A percentile compares a stretch with the other conserved stretches of the same genome.
phyloP scores from a whole-genome alignment of 2,797 vertebrate genomes.

The Oreochromis mossambicus region DNA sequence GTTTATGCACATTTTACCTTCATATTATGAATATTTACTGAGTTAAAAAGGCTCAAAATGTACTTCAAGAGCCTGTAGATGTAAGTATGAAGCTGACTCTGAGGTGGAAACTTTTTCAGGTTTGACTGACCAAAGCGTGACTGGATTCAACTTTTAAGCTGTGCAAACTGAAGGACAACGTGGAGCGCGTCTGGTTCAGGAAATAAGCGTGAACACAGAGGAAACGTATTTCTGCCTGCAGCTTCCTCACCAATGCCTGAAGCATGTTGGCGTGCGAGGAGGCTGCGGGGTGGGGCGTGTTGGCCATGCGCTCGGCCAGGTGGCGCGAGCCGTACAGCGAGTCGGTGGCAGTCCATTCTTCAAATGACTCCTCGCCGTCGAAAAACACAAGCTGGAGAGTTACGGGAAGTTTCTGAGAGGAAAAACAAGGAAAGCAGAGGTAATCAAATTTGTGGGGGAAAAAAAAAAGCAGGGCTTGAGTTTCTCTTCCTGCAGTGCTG shows the following conservation, averaged over 20 bases:
- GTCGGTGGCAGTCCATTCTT: conserved; percentile 83
- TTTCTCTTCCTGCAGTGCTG: conserved; percentile 26
- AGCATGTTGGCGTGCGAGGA: conserved; percentile 70
- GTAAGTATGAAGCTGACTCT: not conserved
- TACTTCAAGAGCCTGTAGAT: not conserved
- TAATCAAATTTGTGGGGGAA: fast-evolving
- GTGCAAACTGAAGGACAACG: not conserved
- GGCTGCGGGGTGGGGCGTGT: conserved; percentile 63
- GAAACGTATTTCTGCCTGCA: not conserved
- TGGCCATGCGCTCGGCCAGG: conserved; percentile 82
- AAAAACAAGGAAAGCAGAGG: not conserved
- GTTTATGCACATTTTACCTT: not conserved
- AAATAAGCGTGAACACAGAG: not conserved
- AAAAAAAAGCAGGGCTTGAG: not conserved
- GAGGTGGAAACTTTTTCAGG: not conserved
- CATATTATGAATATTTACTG: not conserved
- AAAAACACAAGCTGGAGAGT: conserved; percentile 90
- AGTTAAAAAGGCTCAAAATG: not conserved
- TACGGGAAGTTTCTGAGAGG: conserved; percentile 66
- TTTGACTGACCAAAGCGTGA: not conserved
- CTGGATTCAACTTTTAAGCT: not conserved
- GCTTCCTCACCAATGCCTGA: conserved; percentile 81
- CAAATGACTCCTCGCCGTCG: conserved; percentile 89
- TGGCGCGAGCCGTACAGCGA: conserved; percentile 92
- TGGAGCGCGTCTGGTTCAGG: not conserved